These are phyloP conservation scores for Tolypeutes matacus DNA, from an alignment of 2,797 vertebrate genomes.

Conservation along the genomic window DNA sequence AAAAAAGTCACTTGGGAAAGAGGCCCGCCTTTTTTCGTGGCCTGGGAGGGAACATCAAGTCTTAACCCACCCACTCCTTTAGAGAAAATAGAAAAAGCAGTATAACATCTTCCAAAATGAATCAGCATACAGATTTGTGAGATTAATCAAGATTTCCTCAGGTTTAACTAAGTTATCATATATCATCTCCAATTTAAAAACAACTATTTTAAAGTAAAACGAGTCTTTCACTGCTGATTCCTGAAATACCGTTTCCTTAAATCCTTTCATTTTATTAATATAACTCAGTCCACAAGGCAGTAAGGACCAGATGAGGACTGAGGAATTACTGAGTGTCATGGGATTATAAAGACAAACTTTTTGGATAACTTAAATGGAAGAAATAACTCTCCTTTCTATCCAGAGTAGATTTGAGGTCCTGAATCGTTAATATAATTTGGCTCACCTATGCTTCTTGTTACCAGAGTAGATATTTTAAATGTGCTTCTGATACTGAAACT, in stretches of 20 bases:
- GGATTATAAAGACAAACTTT: conserved; percentile 67
- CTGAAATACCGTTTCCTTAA: conserved; percentile 36
- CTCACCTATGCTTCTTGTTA: background rate
- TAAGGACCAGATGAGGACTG: conserved; percentile 42
- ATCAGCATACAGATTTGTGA: conserved; percentile 48
- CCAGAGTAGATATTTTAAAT: conserved; percentile 44
- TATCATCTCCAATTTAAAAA: conserved; percentile 69
- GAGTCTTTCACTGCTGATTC: conserved; percentile 54
- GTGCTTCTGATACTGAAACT: conserved; percentile 54
- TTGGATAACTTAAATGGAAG: conserved; percentile 65
- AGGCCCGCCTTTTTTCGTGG: conserved; percentile 57
- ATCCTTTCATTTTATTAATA: conserved; percentile 67
- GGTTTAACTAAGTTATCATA: conserved; percentile 67
- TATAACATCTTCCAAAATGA: conserved; percentile 58
- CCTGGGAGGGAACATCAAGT: conserved; percentile 42
- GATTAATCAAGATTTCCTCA: conserved; percentile 67
- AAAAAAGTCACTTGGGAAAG: conserved; percentile 65
- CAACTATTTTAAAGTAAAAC: conserved; percentile 77
- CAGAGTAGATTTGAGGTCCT: background rate
- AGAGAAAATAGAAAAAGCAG: conserved; percentile 68
- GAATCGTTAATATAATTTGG: conserved; percentile 35
- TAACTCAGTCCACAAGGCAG: conserved; percentile 43
- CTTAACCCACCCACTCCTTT: conserved; percentile 18
- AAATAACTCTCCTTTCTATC: conserved; percentile 40
- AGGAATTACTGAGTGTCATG: conserved; percentile 51